phyloP scores from a whole-genome alignment of 2,888 invertebrate species.

The Blastobasis adustella region DNA sequence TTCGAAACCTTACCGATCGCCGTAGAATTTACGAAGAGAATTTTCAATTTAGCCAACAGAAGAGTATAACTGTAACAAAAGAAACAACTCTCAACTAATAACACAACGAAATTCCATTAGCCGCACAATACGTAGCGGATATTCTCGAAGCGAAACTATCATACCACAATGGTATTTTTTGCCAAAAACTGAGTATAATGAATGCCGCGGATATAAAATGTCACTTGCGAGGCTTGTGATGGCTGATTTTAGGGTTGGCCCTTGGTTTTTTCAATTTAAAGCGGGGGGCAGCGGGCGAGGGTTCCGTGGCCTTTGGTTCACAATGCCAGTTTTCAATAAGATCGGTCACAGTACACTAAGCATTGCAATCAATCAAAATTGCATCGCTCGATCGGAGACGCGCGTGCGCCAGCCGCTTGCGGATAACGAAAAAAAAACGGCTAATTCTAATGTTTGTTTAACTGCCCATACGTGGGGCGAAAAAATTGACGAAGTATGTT shows the following conservation, averaged over 20 bases:
- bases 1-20: too few species aligned
- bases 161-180: conserved; percentile 12
- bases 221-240: conserved; percentile 52
- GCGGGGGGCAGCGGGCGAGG: conserved; percentile 67
- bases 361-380: conserved; percentile 74
- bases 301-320: conserved; percentile 63
- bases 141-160: too few species aligned
- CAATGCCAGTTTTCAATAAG: conserved; percentile 72
- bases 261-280: conserved; percentile 69
- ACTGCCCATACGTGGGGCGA: not conserved
- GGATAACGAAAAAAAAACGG: conserved; percentile 12
- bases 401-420: conserved; percentile 44
- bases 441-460: conserved; percentile 5
- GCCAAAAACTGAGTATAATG: conserved; percentile 36
- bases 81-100: too few species aligned
- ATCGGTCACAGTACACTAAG: conserved; percentile 75
- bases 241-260: conserved; percentile 61
- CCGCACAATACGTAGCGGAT: too few species aligned
- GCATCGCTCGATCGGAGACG: conserved; percentile 62
- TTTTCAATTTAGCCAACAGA: too few species aligned
- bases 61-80: too few species aligned
- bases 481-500: too few species aligned
- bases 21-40: too few species aligned
- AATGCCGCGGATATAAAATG: conserved; percentile 63
- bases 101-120: too few species aligned